Conservation (phyloP, 2,797 vertebrate species). For the Myripristis murdjan region DNA sequence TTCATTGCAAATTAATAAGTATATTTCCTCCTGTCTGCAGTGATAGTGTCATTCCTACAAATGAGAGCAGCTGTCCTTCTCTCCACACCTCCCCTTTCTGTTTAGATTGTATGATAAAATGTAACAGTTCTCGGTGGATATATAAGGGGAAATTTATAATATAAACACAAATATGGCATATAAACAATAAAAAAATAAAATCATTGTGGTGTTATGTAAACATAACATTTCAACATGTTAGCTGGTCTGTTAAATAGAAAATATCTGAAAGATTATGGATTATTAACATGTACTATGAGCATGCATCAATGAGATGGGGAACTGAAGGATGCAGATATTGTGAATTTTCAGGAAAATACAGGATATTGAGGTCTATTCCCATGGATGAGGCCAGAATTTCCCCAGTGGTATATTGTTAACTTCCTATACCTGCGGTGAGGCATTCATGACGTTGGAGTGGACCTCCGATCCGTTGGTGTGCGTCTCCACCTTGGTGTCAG, state of each 20-base stretch:
- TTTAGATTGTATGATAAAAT: background rate
- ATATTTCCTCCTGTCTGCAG: background rate
- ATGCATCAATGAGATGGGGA: background rate
- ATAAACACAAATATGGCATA: no score
- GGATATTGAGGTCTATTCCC: no score
- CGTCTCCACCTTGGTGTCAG: constrained; percentile 81
- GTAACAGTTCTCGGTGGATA: background rate
- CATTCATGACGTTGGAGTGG: constrained; percentile 66
- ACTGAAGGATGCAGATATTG: background rate
- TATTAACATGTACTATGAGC: no score
- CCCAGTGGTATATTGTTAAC: background rate
- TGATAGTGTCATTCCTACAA: background rate
- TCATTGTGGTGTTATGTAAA: no score
- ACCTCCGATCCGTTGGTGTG: constrained; percentile 83
- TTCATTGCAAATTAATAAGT: background rate
- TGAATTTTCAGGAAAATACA: background rate
- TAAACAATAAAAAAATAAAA: no score
- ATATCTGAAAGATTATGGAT: no score
- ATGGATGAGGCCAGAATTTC: no score
- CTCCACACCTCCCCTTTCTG: constrained; percentile 8
- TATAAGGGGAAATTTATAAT: no score
- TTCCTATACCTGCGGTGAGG: constrained; percentile 84
- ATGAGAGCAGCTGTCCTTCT: background rate
- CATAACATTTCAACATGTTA: no score
- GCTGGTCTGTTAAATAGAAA: no score